Evolutionary conservation across 2,888 invertebrate species (phyloP).

Genomic region (Archips crataeganus): DNA sequence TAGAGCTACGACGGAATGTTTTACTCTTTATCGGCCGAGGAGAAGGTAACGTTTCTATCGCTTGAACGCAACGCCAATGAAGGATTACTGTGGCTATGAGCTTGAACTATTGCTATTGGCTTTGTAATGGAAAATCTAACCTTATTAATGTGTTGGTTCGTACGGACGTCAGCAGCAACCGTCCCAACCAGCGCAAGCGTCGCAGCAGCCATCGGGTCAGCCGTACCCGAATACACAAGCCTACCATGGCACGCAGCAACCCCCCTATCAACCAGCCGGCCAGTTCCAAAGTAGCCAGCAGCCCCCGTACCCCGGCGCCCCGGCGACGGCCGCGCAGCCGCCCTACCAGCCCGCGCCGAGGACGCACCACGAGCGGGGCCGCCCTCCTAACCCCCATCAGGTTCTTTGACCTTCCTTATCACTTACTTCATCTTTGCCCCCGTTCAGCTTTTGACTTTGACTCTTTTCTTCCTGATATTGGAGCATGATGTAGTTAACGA

Average conservation of each 20-base stretch:
- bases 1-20: conserved; percentile 82
- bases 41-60: conserved; percentile 81
- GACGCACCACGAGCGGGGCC: conserved; percentile 83
- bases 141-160: conserved; percentile 86
- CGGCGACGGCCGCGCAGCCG: conserved; percentile 53
- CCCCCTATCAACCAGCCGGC: conserved; percentile 81
- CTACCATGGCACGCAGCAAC: conserved; percentile 86
- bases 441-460: conserved; percentile 36
- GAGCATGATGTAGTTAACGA: conserved; percentile 34
- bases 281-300: conserved; percentile 82
- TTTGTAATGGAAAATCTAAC: conserved; percentile 85
- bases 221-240: conserved; percentile 83
- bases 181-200: conserved; percentile 84
- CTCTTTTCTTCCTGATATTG: conserved; percentile 34
- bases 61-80: conserved; percentile 78
- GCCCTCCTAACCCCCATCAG: conserved; percentile 83
- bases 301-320: conserved; percentile 70
- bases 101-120: conserved; percentile 81
- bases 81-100: conserved; percentile 75
- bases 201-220: conserved; percentile 83
- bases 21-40: conserved; percentile 67
- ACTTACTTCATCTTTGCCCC: conserved; percentile 36
- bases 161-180: conserved; percentile 87
- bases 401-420: conserved; percentile 52
- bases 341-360: conserved; percentile 79